Conservation (phyloP, 2,888 invertebrate species). For the Julus scandinavius region DNA sequence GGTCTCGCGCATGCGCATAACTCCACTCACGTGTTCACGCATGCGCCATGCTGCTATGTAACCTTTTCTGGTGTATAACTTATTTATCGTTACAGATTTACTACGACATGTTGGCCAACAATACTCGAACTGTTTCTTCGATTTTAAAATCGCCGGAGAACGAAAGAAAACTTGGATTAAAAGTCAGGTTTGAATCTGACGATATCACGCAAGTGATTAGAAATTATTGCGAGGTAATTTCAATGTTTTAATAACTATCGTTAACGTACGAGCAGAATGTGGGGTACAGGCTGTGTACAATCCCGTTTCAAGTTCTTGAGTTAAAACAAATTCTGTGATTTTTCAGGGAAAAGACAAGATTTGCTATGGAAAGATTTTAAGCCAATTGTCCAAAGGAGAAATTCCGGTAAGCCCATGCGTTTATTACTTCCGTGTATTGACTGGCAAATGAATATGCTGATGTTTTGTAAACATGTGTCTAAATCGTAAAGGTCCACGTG, state of each 20-base stretch:
- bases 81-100: no score
- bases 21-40: no score
- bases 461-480: no score
- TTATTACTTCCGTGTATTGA: not conserved
- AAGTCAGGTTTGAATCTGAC: constrained; percentile 27
- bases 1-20: no score
- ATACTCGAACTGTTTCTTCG: not conserved
- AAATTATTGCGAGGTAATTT: constrained; percentile 33
- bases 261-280: not conserved
- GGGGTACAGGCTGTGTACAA: not conserved
- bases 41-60: no score
- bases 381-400: not conserved
- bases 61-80: no score
- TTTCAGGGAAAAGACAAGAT: constrained; percentile 22
- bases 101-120: not conserved
- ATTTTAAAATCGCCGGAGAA: constrained; percentile 19
- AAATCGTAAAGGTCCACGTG: no score
- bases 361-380: not conserved
- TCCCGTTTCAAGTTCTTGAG: not conserved
- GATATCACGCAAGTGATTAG: constrained; percentile 1
- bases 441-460: no score
- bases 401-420: not conserved
- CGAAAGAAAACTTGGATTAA: not conserved
- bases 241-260: not conserved
- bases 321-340: not conserved